Evolutionary conservation across 2,113 vertebrate genomes (phyloP), one percentile per base, ranked within the genome.

Genomic region (Terrapene triunguis): DNA sequence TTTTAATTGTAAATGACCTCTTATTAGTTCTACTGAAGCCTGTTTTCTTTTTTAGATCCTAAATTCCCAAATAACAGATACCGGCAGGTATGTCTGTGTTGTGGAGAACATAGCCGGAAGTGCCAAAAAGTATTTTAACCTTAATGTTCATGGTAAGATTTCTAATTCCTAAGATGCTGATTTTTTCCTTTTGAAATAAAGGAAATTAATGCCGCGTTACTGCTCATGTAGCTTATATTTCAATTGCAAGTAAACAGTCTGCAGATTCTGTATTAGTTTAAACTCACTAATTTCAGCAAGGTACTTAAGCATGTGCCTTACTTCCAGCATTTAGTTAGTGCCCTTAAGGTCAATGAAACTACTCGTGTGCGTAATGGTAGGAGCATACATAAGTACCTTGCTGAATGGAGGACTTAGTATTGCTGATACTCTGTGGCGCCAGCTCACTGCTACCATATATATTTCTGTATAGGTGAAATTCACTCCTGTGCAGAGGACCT

Each of bases 61-160:
- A 82, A 98, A 98, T 93, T 98, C 99, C 89, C 99, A 98, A 72
- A 98, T 99, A 74, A 98, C 98, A 79, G 99, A 99, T 92, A 99
- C 99, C 2, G 99, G 99, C 3, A 99, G 99, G 21, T 99, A 99
- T 2, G 80, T 98, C 93, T 99, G 99, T 91, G 57, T 99, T 82
- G 99, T 99, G 76, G 98, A 99, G 96, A 99, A 99, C 72, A 86
- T 97, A 82, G 99, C 99, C 32, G 99, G 99, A 94, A 99, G 98
- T 88, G 98, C 99, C 90, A 99, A 99, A 91, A 99, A 99, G 90
- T 98, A 98, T 54, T 99, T 99, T 94, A 99, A 99, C 95, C 98
- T 99, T 72, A 99, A 99, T 59, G 98, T 99, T 93, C 99, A 99
- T 1, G 98, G 99, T 99, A 97, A 99, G 99, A 95, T 7, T 72